Percentiles rank a stretch among this genome's conserved stretches.
Evolutionary conservation across 2,113 vertebrate genomes (phyloP).

Genomic region (Notothenia coriiceps): DNA sequence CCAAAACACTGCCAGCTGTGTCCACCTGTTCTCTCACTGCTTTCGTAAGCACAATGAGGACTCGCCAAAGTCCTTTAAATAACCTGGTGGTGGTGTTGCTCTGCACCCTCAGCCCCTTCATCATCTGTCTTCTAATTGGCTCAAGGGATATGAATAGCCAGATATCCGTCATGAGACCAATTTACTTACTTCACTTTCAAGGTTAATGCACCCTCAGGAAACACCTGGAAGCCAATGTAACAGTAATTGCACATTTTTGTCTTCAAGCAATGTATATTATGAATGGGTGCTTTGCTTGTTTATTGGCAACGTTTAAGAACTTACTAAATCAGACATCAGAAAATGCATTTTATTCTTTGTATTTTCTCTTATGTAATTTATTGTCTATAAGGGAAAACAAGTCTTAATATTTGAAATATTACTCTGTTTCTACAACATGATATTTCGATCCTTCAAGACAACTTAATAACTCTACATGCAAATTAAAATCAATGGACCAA

Average conservation of each 20-base stretch:
- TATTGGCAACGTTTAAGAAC: neutral
- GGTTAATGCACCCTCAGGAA: constrained; percentile 65
- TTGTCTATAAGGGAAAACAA: neutral
- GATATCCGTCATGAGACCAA: constrained; percentile 61
- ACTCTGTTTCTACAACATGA: constrained; percentile 12
- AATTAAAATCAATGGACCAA: constrained; percentile 22
- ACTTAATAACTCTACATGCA: neutral
- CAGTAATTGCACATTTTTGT: neutral
- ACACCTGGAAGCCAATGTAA: neutral
- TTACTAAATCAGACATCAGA: neutral
- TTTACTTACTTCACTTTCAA: constrained; percentile 75
- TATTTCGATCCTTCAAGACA: neutral
- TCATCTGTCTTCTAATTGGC: constrained; percentile 76
- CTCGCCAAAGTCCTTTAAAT: constrained; percentile 27
- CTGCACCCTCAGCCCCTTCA: constrained; percentile 55
- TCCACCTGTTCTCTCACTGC: constrained; percentile 26
- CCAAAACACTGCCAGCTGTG: neutral
- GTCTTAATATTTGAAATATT: neutral
- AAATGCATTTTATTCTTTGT: neutral
- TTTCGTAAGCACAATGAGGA: neutral
- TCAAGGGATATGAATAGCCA: constrained; percentile 76
- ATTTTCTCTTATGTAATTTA: neutral
- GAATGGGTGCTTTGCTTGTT: neutral
- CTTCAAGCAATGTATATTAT: neutral
- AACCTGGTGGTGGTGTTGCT: constrained; percentile 46